Evolutionary conservation across 92 coral and sea anemone species (phyloP), one percentile per base, ranked within the genome.

Genomic region (Epizoanthus illoricatus): DNA sequence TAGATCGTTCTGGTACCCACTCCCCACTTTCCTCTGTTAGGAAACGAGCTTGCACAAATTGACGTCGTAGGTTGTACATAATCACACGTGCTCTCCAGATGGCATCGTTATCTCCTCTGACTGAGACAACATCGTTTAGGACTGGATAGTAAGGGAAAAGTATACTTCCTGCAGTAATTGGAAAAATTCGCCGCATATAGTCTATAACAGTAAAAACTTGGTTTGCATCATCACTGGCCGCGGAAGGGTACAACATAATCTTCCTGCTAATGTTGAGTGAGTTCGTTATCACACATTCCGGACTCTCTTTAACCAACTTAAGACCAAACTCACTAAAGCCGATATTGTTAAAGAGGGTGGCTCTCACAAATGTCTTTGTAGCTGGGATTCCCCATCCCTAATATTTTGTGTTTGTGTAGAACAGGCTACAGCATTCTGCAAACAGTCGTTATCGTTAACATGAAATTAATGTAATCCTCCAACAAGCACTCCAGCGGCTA

Each of bases 101-200:
- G 21, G 18, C 65, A 20, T 60, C 65, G 1, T 60, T 15, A 60
- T 15, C 21, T 60, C 65, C 65, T 60, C 65, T 39, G 7, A 89
- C 87, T 0, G 10, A 5, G 41, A 89, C 89, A 89, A 89, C 83
- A 63, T 89, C 89, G 75, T 89, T 72, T 19, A 60, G 18, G 5
- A 69, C 83, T 24, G 87, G 92, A 60, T 43, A 89, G 23, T 83
- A 89, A 0, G 90, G 92, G 5, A 85, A 87, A 69, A 89, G 89
- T 76, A 89, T 84, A 56, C 87, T 74, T 12, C 84, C 92, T 45
- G 80, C 72, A 47, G 81, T 71, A 12, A 89, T 76, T 18, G 87
- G 92, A 58, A 89, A 89, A 69, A 83, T 76, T 4, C 83, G 68
- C 19, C 87, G 12, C 89, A 89, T 76, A 76, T 81, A 89, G 60